Conservation (phyloP, 1,140 invertebrate species). For the Phymorhynchus buccinoides region DNA sequence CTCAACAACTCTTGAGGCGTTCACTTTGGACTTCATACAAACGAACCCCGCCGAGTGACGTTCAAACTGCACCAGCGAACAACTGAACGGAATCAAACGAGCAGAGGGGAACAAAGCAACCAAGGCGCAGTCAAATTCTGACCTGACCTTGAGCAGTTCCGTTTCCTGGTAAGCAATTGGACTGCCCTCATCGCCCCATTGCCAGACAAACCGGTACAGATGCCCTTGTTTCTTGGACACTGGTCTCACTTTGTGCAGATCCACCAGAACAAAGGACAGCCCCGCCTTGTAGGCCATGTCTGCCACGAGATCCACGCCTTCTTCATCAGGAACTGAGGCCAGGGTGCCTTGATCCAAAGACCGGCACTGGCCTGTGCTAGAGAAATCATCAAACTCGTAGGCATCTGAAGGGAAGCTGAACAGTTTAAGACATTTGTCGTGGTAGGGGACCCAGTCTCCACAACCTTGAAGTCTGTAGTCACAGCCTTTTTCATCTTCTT, state of each 20-base stretch:
- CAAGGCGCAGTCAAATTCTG: background rate
- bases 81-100: background rate
- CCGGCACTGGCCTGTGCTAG: too few species aligned
- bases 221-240: background rate
- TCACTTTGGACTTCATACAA: background rate
- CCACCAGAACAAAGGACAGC: background rate
- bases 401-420: too few species aligned
- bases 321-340: background rate
- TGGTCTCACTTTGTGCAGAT: background rate
- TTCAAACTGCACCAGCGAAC: too few species aligned
- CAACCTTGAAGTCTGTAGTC: background rate
- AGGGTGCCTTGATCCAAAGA: too few species aligned
- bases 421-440: background rate
- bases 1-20: background rate
- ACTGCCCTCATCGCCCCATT: constrained; percentile 1
- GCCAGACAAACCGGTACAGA: background rate
- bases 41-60: background rate
- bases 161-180: constrained; percentile 16
- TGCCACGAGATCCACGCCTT: background rate
- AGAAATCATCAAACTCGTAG: too few species aligned
- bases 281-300: background rate
- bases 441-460: background rate
- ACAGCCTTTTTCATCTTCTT: background rate
- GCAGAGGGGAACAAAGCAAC: background rate
- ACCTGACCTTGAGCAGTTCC: background rate